phyloP scores from a whole-genome alignment of 2,113 vertebrate species.

The Ovibos moschatus region DNA sequence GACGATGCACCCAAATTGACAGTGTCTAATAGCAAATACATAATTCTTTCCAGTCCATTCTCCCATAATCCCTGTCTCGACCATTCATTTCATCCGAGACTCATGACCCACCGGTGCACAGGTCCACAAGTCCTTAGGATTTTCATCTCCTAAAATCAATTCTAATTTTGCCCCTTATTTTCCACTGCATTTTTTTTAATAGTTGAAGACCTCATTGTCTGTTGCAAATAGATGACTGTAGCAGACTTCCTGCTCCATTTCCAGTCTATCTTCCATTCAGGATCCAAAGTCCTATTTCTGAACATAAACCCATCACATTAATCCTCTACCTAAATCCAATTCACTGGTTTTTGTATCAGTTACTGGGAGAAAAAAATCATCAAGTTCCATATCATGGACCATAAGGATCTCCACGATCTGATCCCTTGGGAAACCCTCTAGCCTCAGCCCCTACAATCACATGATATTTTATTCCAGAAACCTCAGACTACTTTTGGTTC shows the following conservation, averaged over 20 bases:
- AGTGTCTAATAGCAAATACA: neutral
- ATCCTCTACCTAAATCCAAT: neutral
- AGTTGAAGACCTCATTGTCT: neutral
- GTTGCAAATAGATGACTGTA: neutral
- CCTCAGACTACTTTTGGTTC: neutral
- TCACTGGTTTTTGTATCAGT: neutral
- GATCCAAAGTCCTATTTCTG: neutral
- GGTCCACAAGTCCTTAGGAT: neutral
- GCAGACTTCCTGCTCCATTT: neutral
- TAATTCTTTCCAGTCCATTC: neutral
- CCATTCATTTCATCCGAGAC: neutral
- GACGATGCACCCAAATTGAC: neutral
- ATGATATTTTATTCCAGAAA: neutral
- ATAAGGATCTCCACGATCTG: neutral
- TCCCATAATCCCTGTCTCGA: neutral
- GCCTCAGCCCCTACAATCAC: neutral
- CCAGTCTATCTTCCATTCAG: neutral
- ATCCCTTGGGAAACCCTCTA: neutral
- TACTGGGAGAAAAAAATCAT: neutral
- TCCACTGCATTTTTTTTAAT: neutral
- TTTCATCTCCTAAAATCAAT: neutral
- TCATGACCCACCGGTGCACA: neutral
- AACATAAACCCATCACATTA: neutral
- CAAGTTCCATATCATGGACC: neutral
- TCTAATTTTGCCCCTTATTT: neutral